Evolutionary conservation across 1,140 invertebrate genomes (phyloP), one percentile per base, ranked within the genome.

Genomic region (Heliothis subflexa): DNA sequence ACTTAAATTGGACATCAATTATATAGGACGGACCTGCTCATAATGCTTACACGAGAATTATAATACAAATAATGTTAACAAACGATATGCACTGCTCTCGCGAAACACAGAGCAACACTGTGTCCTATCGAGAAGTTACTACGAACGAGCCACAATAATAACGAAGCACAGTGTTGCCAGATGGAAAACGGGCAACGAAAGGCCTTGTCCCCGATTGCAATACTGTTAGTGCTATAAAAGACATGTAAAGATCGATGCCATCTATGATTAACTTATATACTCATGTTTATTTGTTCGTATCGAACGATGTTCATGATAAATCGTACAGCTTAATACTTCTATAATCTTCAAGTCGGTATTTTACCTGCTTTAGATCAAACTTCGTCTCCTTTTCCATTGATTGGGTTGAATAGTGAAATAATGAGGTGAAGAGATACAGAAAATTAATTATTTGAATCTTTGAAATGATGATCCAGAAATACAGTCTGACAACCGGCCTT

Each of bases 201-300:
- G 70, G 49, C 78, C 78, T 79, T 79, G 78, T 73, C 78, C 78
- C 50, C 68, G 59, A 77, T 77, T 55, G 33, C 61, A 9, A 73
- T 61, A 79, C 70, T 62, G 47, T 79, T 62, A 78, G 64, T 18
- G 4, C 52, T 66, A 78, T 66, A 71, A 72, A 64, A 79, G 78
- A 79, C 59, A 73, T 73, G 77, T 61, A 79, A 64, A 79, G 68
- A 79, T 73, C 78, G 70, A 73, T 73, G 78, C 47, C 52, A 59
- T 70, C 64, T 78, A 78, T 78, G 75, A 78, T 78, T 78, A 70
- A 78, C 16, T 57, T 18, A 21, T 47, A 50, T 16, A 49, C 47
- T 50, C 13, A 18, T 12, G 49, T 12, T 18, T 16, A n/a, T 64
- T 64, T 64, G 16, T 64, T 47, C 3, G 16, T 45, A 64, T 64